A percentile compares a stretch with the other conserved stretches of the same genome.
phyloP scores from a whole-genome alignment of 2,888 invertebrate species.

The Ctena decussata region DNA sequence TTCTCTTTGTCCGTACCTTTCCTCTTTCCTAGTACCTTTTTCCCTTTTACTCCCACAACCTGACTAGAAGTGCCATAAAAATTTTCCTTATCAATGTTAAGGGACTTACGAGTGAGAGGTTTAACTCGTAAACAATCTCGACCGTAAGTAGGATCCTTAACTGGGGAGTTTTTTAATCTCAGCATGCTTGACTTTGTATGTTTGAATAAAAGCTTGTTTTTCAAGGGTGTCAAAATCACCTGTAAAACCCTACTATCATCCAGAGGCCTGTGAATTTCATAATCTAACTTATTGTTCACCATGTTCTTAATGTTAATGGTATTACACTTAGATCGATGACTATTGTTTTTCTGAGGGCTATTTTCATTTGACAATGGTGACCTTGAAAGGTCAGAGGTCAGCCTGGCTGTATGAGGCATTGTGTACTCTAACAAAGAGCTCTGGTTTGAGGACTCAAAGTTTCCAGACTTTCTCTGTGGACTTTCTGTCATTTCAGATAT shows the following conservation, averaged over 20 bases:
- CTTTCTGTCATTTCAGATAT: not conserved
- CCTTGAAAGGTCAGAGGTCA: conserved; percentile 20
- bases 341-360: not conserved
- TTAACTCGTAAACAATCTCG: conserved; percentile 60
- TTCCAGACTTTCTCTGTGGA: conserved; percentile 11
- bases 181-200: conserved; percentile 80
- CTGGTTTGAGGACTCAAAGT: not conserved
- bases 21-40: conserved; percentile 54
- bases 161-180: conserved; percentile 73
- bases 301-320: not conserved
- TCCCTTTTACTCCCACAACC: conserved; percentile 15
- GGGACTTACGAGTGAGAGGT: conserved; percentile 15
- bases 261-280: conserved; percentile 44
- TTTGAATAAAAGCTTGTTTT: conserved; percentile 64
- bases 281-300: conserved; percentile 4
- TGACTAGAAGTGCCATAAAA: conserved; percentile 1
- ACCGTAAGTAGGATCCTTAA: conserved; percentile 64
- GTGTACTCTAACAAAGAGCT: not conserved
- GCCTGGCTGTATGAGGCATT: not conserved
- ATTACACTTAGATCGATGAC: not conserved
- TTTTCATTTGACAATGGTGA: not conserved
- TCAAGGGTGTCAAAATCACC: conserved; percentile 72
- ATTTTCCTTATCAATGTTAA: conserved; percentile 34
- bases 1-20: conserved; percentile 57
- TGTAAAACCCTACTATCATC: conserved; percentile 69